These are phyloP conservation scores for Urosaurus nigricauda DNA, from an alignment of 2,797 vertebrate species.

Conservation along the genomic window DNA sequence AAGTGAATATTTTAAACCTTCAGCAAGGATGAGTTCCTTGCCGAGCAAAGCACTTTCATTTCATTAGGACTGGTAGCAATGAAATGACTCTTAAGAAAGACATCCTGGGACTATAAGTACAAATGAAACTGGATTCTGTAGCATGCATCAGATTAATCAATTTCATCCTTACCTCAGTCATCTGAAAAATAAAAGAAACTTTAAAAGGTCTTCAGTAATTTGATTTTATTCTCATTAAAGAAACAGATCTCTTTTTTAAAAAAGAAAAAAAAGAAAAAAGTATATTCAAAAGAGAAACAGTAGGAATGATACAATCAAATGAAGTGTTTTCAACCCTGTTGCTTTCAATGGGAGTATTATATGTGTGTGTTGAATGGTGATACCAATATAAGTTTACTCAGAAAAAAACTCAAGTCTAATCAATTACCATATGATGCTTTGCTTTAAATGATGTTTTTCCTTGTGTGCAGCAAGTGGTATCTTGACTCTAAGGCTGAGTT, in stretches of 20 bases:
- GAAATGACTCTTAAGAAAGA: slow-evolving; percentile 15
- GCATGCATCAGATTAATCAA: neutral
- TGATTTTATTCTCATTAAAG: neutral
- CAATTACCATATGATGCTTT: neutral
- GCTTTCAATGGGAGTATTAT: neutral
- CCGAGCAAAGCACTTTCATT: slow-evolving; percentile 16
- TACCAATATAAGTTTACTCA: neutral
- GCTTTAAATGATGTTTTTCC: neutral
- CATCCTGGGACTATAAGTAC: slow-evolving; percentile 5
- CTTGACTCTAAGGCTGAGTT: neutral
- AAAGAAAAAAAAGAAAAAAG: neutral
- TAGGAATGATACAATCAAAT: neutral
- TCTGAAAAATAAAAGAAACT: neutral
- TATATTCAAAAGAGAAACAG: neutral
- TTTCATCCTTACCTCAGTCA: neutral
- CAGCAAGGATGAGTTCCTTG: slow-evolving; percentile 2
- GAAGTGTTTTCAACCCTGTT: neutral
- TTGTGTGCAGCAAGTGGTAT: neutral
- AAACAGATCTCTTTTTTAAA: neutral
- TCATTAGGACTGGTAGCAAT: neutral
- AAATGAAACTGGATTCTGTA: neutral
- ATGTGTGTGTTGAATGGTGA: neutral
- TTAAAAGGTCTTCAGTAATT: neutral
- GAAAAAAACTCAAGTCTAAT: neutral
- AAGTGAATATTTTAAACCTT: slow-evolving; percentile 35